Base-by-base conservation (phyloP, 2,113 vertebrate species). In the Athene cunicularia region DNA sequence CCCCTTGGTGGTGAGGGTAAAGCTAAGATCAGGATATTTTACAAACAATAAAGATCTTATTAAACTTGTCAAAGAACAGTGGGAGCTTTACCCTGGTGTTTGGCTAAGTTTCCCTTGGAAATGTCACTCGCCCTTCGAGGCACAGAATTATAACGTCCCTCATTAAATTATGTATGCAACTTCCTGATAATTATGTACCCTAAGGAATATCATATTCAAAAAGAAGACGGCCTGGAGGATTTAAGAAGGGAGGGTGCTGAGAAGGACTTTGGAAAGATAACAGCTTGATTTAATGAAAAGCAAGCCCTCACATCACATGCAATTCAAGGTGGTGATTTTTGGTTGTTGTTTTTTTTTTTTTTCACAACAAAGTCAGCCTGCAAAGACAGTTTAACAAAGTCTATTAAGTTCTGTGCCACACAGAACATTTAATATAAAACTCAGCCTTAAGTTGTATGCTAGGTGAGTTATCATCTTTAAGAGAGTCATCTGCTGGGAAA, bases 21-120 rank as follows among this genome's bases (percentile, higher is more conserved):
- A 92, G 66, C 70, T 94, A 77, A 87, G 94, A 72, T 94, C 85
- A 80, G 91, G 76, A 41, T 90, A 20, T 64, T 89, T 83, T 59
- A 73, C 76, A 80, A 92, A 82, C 80, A 74, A 47, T 43, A 60
- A 67, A 35, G 35, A 89, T 17, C 80, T 83, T 84, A 71, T 77
- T 85, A 73, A 95, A 67, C 30, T 81, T 90, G 82, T 88, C 73
- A 76, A 66, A 83, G 64, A 94, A 23, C 64, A 75, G 75, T 41
- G 70, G 91, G 70, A 96, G 88, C 73, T 89, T 72, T 39, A 30
- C 64, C 60, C 60, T 1, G 4, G 39, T 39, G 76, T 53, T 91
- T 55, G 63, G 82, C 70, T 77, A 70, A 49, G 47, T 63, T 91
- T 85, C 90, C 68, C 28, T 53, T 53, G 93, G 91, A 96, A 96